These are phyloP conservation scores for Lamprologus tigripictilis DNA, from an alignment of 2,113 vertebrate genomes.

Conservation along the genomic window DNA sequence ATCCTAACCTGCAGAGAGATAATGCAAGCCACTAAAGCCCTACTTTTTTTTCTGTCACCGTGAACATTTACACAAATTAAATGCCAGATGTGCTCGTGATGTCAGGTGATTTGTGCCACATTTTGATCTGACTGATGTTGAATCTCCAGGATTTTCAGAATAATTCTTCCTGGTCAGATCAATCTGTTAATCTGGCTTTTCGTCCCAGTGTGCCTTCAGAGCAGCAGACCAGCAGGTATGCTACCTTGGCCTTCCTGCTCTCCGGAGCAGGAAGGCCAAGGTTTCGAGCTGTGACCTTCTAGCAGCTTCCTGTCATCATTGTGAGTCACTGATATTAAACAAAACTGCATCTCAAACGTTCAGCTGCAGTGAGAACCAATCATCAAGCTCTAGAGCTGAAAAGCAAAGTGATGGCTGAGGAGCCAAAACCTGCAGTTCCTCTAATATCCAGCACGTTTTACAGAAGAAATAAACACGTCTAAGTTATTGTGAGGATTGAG, in stretches of 20 bases:
- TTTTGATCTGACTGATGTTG: not conserved
- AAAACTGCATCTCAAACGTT: not conserved
- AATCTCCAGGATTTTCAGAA: not conserved
- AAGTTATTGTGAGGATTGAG: not conserved
- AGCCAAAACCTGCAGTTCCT: not conserved
- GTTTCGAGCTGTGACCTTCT: not conserved
- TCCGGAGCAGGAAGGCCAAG: not conserved
- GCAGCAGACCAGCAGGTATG: not conserved
- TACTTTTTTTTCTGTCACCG: not conserved
- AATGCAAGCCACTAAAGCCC: not conserved
- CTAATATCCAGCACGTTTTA: not conserved
- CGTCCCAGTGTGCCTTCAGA: not conserved
- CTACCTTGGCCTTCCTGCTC: too few species aligned
- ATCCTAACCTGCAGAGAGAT: not conserved
- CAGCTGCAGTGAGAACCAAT: not conserved
- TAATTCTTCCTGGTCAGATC: not conserved
- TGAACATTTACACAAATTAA: not conserved
- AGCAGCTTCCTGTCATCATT: not conserved
- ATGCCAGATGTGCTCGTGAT: not conserved
- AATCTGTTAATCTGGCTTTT: not conserved
- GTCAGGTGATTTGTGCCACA: not conserved
- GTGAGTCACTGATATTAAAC: not conserved
- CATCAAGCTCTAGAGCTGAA: not conserved
- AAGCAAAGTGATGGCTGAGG: not conserved
- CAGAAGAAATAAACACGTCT: not conserved